Evolutionary conservation across 2,888 invertebrate species (phyloP).

Genomic region (Xestia rhomboidea): DNA sequence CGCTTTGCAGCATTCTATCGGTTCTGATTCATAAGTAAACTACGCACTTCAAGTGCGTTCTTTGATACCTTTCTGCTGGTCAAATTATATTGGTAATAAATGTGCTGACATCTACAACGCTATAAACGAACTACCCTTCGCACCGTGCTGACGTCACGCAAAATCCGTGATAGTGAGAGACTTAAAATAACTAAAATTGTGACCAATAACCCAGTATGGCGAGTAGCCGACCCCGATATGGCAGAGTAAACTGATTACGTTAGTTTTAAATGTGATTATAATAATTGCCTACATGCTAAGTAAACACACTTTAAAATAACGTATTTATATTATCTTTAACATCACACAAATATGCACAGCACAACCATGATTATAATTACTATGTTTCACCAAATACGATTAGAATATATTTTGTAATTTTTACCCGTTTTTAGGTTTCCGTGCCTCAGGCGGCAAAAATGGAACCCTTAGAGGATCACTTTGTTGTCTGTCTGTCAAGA

Average conservation of each 20-base stretch:
- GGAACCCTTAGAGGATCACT: too few relatives aligned
- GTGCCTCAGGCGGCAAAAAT: too few relatives aligned
- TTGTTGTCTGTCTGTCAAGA: too few relatives aligned
- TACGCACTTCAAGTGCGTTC: neutral
- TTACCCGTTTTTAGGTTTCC: too few relatives aligned
- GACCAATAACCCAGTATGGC: neutral
- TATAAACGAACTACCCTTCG: neutral
- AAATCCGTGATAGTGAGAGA: too few relatives aligned
- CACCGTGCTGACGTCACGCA: neutral
- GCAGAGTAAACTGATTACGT: constrained; percentile 6
- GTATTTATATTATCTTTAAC: neutral
- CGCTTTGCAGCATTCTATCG: constrained; percentile 4
- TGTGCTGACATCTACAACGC: neutral
- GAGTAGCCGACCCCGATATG: neutral
- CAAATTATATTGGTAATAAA: too few relatives aligned
- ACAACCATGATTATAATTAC: neutral
- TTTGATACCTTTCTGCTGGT: neutral
- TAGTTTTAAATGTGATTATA: neutral
- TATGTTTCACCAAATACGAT: neutral
- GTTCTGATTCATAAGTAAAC: neutral
- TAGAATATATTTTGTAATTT: neutral
- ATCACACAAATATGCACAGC: neutral
- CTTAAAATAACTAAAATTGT: neutral
- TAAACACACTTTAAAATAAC: neutral
- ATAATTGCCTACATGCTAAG: constrained; percentile 9